Percentiles rank a stretch among this genome's conserved stretches.
These are phyloP conservation scores for Atethmia centrago DNA, from an alignment of 2,888 invertebrate genomes.

Conservation along the genomic window DNA sequence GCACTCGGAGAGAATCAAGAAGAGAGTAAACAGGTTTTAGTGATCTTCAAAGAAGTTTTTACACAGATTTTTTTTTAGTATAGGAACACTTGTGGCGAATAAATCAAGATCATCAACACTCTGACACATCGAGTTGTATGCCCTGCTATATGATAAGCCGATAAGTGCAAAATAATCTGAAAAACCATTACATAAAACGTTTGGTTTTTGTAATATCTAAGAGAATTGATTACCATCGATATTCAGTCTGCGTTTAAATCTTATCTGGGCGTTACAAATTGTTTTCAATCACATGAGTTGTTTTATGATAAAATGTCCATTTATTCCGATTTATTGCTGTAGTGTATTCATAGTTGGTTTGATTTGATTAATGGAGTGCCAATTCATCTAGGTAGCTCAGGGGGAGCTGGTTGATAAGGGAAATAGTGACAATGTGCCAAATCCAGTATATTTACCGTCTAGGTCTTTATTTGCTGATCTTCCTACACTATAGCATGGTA, in stretches of 20 bases:
- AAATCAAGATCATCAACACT: too few relatives aligned
- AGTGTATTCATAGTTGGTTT: constrained; percentile 12
- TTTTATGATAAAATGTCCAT: constrained; percentile 30
- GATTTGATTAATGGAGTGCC: constrained; percentile 36
- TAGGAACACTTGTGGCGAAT: too few relatives aligned
- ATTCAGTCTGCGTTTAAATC: constrained; percentile 14
- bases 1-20: too few relatives aligned
- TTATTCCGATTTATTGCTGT: neutral
- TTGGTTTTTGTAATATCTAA: constrained; percentile 6
- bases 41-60: too few relatives aligned
- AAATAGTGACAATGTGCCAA: neutral
- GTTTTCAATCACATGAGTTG: constrained; percentile 54
- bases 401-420: constrained; percentile 4
- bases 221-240: constrained; percentile 14
- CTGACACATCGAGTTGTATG: too few relatives aligned
- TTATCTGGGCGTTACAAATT: constrained; percentile 38
- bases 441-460: neutral
- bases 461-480: neutral
- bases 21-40: too few relatives aligned
- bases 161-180: constrained; percentile 8
- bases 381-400: constrained; percentile 11
- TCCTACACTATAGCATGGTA: too few relatives aligned
- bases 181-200: neutral
- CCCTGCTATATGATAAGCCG: too few relatives aligned
- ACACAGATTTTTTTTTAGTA: too few relatives aligned